Percentiles rank a stretch among this genome's conserved stretches.
Evolutionary conservation across 2,888 invertebrate genomes (phyloP).

Genomic region (Chrysolina oricalcia): DNA sequence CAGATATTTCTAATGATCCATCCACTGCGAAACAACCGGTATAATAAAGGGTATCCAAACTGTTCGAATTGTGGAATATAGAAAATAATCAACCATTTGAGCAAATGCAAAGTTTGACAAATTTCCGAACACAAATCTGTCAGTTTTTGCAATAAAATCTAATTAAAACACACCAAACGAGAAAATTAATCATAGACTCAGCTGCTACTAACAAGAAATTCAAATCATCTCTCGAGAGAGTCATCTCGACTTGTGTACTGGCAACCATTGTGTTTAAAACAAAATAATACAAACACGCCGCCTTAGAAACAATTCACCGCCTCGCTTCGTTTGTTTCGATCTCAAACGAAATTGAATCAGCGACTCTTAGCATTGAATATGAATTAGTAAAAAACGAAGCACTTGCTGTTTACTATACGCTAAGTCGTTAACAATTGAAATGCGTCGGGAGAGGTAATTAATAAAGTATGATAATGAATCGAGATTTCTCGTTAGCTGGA

Average conservation of each 20-base stretch:
- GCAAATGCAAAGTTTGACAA: too few species aligned
- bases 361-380: slow-evolving; percentile 45
- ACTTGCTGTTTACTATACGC: slow-evolving; percentile 34
- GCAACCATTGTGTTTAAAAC: slow-evolving; percentile 31
- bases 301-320: slow-evolving; percentile 33
- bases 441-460: slow-evolving; percentile 16
- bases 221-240: slow-evolving; percentile 40
- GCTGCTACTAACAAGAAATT: slow-evolving; percentile 17
- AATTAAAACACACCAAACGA: slow-evolving; percentile 13
- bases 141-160: not conserved
- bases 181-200: slow-evolving; percentile 17
- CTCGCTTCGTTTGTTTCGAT: slow-evolving; percentile 42
- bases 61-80: too few species aligned
- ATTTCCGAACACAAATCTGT: too few species aligned
- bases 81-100: too few species aligned
- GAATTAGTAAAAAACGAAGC: slow-evolving; percentile 40
- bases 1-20: too few species aligned
- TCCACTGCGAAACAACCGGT: too few species aligned
- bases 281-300: slow-evolving; percentile 45
- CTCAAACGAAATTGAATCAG: slow-evolving; percentile 46
- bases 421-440: slow-evolving; percentile 30
- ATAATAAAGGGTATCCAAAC: too few species aligned
- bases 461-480: slow-evolving; percentile 21
- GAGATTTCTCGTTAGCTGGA: slow-evolving; percentile 21
- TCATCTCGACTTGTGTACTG: slow-evolving; percentile 26